Evolutionary conservation across 2,797 vertebrate species (phyloP).

Genomic region (Psittacula echo): DNA sequence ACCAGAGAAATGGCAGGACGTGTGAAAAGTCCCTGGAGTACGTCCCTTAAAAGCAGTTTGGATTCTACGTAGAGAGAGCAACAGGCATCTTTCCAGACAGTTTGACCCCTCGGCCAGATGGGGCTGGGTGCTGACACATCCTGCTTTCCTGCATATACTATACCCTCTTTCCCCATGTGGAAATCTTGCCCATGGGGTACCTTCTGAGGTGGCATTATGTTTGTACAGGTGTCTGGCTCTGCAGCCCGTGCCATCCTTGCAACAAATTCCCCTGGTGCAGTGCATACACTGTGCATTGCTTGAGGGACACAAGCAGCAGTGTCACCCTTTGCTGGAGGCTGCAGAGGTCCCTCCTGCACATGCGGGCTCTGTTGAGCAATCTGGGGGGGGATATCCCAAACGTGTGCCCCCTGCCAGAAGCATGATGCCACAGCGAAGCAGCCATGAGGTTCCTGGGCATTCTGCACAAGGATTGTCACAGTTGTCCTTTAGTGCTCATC

Average conservation of each 20-base stretch:
- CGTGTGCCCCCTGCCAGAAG: fast-evolving
- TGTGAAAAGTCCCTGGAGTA: neutral
- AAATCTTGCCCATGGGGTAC: neutral
- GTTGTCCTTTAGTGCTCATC: neutral
- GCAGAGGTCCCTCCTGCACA: neutral
- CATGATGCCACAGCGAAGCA: fast-evolving
- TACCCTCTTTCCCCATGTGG: neutral
- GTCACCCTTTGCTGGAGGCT: neutral
- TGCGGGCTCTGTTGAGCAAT: neutral
- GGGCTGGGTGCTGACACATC: neutral
- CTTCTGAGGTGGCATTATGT: fast-evolving
- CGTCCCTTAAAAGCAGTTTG: neutral
- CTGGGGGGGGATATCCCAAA: neutral
- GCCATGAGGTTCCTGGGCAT: neutral
- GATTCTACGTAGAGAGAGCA: neutral
- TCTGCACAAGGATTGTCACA: fast-evolving
- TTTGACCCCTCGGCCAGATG: neutral
- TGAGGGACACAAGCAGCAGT: neutral
- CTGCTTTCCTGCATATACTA: neutral
- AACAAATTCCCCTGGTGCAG: neutral
- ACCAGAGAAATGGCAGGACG: neutral
- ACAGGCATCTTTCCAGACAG: neutral
- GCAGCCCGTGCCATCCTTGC: neutral
- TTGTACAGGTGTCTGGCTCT: neutral
- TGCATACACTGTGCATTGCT: neutral